Conservation (phyloP, 2,888 invertebrate genomes). For the Chrysolina haemoptera region DNA sequence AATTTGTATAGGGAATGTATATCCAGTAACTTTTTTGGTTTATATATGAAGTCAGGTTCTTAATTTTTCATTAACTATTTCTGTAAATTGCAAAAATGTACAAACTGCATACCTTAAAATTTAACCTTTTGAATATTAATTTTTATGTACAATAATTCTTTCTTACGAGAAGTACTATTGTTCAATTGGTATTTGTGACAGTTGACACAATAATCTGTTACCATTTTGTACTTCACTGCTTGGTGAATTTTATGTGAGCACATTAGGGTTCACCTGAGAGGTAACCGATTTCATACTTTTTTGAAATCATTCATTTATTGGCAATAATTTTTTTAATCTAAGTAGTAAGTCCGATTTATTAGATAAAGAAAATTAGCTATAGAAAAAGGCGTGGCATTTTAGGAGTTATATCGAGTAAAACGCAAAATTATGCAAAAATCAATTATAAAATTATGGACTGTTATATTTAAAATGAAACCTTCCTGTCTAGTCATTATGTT, state of each 20-base stretch:
- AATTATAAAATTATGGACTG: conserved; percentile 42
- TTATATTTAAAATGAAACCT: conserved; percentile 48
- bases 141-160: not conserved
- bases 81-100: no score
- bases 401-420: conserved; percentile 37
- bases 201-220: not conserved
- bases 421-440: conserved; percentile 38
- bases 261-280: not conserved
- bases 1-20: no score
- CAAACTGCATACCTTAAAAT: no score
- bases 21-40: no score
- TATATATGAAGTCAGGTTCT: no score
- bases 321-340: not conserved
- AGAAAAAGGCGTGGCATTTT: conserved; percentile 44
- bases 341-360: not conserved
- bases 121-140: no score
- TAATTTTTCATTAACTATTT: no score
- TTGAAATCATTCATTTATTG: not conserved
- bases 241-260: not conserved
- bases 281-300: not conserved
- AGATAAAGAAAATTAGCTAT: conserved; percentile 14
- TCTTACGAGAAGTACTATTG: not conserved
- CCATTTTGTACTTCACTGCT: not conserved
- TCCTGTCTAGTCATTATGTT: conserved; percentile 58
- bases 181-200: not conserved